A percentile compares a stretch with the other conserved stretches of the same genome.
Evolutionary conservation across 2,797 vertebrate genomes (phyloP).

Genomic region (Enteromius fasciolatus): DNA sequence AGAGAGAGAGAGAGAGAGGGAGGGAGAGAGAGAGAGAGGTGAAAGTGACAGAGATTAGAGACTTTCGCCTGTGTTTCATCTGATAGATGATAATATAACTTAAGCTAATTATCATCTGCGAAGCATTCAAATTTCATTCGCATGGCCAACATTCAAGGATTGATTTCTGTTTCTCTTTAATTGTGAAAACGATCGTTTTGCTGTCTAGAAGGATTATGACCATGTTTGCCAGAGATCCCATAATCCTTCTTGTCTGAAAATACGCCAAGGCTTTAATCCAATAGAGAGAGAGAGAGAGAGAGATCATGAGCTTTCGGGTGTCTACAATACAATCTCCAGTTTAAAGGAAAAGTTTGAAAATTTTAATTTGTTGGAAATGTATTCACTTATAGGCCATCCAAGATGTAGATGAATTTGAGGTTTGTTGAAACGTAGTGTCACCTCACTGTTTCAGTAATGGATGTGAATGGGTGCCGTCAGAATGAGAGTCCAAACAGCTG

Average conservation of each 20-base stretch:
- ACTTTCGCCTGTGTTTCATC: not conserved
- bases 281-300: not conserved
- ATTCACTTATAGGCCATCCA: too few species aligned
- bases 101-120: not conserved
- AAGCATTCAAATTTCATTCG: not conserved
- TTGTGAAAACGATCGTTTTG: not conserved
- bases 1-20: not conserved
- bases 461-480: too few species aligned
- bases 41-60: not conserved
- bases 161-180: not conserved
- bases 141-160: not conserved
- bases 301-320: too few species aligned
- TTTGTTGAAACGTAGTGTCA: too few species aligned
- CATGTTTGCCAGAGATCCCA: slow-evolving; percentile 41
- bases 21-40: not conserved
- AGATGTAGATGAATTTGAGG: too few species aligned
- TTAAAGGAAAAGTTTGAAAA: too few species aligned
- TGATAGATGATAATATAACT: too few species aligned
- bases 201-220: slow-evolving; percentile 33
- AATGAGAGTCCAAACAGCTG: too few species aligned
- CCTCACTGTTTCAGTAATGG: too few species aligned
- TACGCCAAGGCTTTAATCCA: slow-evolving; percentile 50
- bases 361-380: too few species aligned
- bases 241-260: slow-evolving; percentile 56
- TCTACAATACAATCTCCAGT: too few species aligned